Evolutionary conservation across 2,888 invertebrate species (phyloP), one percentile per base, ranked within the genome.

Genomic region (Lysandra coridon): DNA sequence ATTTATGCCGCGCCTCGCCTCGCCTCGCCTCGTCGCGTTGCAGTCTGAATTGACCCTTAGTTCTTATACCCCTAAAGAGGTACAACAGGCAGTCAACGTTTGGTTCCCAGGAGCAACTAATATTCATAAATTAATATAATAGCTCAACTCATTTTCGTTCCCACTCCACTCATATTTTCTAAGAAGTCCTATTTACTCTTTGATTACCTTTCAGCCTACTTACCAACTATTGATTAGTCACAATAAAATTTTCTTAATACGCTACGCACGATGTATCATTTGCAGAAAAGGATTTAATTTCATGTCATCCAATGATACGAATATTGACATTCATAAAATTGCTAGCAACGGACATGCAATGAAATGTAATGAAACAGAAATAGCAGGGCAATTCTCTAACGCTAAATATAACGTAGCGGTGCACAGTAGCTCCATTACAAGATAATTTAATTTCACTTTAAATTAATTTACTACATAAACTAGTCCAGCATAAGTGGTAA

Each of bases 271-370:
- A 37, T 69, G 33, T 64, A 64, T 64, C 64, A 64, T 64, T 64
- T 64, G 69, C 14, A 14, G 33, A 69, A 69, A 69, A 33, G 69
- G 69, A 33, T 69, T 33, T 37, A 33, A 33, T 30, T 64, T 64
- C 23, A 64, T 30, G 23, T 30, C 64, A 64, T 64, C 33, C 14
- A 37, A 69, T 69, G 69, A 69, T 69, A 33, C 69, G 69, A 69
- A 69, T 69, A 37, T 69, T 69, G 17, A 69, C 14, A 37, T 30
- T 64, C 64, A 69, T 37, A 14, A 49, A 75, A 75, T 75, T 75
- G 49, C 75, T 49, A 75, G 75, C 75, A 49, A 23, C 12, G n/a
- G 74, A 74, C n/a, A 75, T 75, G 75, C 23, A 49, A 75, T 75
- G 75, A 49, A 69, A 69, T 14, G 14, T 69, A 69, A 69, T 69